Conservation (phyloP, 2,113 vertebrate genomes). For the Penelope pileata region DNA sequence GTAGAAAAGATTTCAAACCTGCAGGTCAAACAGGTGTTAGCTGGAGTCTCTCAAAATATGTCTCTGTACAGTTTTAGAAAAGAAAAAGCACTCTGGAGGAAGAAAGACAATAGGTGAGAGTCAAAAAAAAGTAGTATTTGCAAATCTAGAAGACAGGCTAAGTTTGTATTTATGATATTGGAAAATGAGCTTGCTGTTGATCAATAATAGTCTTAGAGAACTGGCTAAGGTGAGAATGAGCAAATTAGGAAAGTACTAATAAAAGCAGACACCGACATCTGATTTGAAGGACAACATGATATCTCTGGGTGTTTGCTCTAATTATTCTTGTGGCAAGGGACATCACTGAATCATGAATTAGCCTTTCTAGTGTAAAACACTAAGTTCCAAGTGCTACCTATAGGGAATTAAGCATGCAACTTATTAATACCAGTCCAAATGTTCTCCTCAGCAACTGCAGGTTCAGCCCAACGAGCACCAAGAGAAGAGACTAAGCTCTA, state of each 20-base stretch:
- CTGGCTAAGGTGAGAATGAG: background rate
- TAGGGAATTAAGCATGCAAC: background rate
- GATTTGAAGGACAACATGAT: background rate
- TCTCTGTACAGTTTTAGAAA: background rate
- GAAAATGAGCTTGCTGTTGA: background rate
- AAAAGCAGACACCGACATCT: background rate
- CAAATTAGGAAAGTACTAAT: background rate
- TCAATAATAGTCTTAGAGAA: background rate
- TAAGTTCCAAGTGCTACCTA: background rate
- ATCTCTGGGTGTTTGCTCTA: background rate
- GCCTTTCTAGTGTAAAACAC: background rate
- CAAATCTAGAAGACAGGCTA: background rate
- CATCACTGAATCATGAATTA: background rate
- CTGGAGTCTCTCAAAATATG: background rate
- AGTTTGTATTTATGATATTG: background rate
- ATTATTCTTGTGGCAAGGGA: background rate
- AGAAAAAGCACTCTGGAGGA: background rate
- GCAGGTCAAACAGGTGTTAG: constrained; percentile 22
- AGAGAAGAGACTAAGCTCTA: background rate
- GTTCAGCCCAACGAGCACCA: background rate
- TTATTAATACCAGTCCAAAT: background rate
- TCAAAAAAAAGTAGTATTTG: background rate
- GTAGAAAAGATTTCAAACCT: background rate
- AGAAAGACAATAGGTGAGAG: background rate
- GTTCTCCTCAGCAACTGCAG: accelerated